These are phyloP conservation scores for Bombus impatiens DNA, from an alignment of 1,140 invertebrate genomes.

Conservation along the genomic window DNA sequence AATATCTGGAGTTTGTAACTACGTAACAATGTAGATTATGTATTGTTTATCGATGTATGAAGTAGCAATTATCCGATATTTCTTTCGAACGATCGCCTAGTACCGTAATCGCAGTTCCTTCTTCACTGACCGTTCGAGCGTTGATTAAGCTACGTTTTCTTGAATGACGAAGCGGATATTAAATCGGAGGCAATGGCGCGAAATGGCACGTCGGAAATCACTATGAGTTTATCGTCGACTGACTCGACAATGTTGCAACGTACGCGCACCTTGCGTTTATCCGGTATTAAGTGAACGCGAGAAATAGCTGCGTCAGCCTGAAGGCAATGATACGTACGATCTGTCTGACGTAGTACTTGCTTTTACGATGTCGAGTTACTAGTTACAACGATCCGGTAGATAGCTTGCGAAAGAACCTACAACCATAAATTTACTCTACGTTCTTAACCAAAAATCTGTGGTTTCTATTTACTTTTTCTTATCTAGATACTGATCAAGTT, in stretches of 20 bases:
- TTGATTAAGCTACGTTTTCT: background rate
- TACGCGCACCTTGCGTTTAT: constrained; percentile 12
- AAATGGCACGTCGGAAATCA: constrained; percentile 49
- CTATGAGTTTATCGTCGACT: constrained; percentile 36
- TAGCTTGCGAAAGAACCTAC: background rate
- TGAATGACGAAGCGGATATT: constrained; percentile 37
- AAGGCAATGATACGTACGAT: background rate
- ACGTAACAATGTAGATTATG: background rate
- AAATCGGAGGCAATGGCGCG: constrained; percentile 24
- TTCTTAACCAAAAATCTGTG: background rate
- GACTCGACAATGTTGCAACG: constrained; percentile 47
- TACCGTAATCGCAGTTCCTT: background rate
- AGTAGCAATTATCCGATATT: background rate
- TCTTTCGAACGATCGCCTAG: background rate
- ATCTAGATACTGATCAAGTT: background rate
- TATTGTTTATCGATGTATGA: too few species aligned
- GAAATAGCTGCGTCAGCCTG: constrained; percentile 25
- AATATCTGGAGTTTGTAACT: background rate
- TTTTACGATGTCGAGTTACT: background rate
- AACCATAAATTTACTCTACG: background rate
- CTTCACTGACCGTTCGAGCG: background rate
- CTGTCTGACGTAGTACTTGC: background rate
- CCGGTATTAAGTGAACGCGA: constrained; percentile 12
- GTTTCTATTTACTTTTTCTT: background rate
- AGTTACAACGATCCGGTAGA: background rate